Evolutionary conservation across 2,113 vertebrate species (phyloP), one percentile per base, ranked within the genome.

Genomic region (Oenanthe melanoleuca): DNA sequence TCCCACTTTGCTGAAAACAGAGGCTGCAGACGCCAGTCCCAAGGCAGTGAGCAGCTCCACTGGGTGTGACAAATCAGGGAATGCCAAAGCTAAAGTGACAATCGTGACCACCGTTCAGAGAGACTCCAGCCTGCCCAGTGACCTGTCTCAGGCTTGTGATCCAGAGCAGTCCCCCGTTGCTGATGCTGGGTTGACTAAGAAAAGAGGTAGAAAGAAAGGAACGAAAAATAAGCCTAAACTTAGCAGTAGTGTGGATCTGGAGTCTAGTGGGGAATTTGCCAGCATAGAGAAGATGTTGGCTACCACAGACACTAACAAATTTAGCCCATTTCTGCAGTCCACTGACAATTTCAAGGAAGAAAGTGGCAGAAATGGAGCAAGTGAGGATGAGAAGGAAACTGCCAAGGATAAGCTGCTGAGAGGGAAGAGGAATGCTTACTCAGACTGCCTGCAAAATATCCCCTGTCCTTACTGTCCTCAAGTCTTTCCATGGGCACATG

Each of bases 221-320:
- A 72, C 90, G 0, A 97, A 97, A 95, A 98, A 96, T 77, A 98
- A 97, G 55, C 92, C 96, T 24, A 97, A 95, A 22, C 42, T 93
- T 37, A 69, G 83, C 66, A 96, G 94, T 10, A n/a, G 92, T 5
- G 95, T 99, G 22, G 99, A 99, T 93, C 97, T 99, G 90, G 99
- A 99, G 95, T 99, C 99, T 45, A 99, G 99, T 12, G 99, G 99
- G 2, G 99, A 99, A 96, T 99, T 99, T n/a, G 99, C 99, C 91
- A 99, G 99, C 87, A 98, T 99, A 44, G 99, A 99, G 91, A 99
- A 99, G 97, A 99, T 99, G 99, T 95, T 99, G 26, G 99, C 99
- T 80, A 99, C 99, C 60, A 99, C 99, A 2, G 99, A 99, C 91
- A 96, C 99, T 93, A 99, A 99, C 97, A 99, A 99, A 96, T 99